Evolutionary conservation across 2,888 invertebrate genomes (phyloP).

Genomic region (Apodemia mormo): DNA sequence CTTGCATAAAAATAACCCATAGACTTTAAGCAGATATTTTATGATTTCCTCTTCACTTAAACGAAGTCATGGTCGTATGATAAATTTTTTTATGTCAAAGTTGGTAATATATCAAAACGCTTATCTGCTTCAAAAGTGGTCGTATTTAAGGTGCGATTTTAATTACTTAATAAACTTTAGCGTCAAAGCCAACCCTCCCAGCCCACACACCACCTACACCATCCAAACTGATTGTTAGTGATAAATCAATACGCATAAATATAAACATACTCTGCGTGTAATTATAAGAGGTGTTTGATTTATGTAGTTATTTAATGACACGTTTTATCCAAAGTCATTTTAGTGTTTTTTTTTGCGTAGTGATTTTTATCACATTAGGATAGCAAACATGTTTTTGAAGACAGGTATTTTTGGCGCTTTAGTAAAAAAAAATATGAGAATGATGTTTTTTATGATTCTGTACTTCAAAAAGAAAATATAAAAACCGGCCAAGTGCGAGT

Average conservation of each 20-base stretch:
- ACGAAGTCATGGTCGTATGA: too few relatives aligned
- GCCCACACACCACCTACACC: slow-evolving; percentile 57
- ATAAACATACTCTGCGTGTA: slow-evolving; percentile 47
- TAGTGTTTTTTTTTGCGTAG: slow-evolving; percentile 12
- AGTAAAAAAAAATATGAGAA: too few relatives aligned
- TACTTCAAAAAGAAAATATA: too few relatives aligned
- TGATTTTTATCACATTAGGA: neutral
- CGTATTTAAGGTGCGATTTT: slow-evolving; percentile 39
- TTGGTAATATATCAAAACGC: neutral
- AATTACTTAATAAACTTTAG: slow-evolving; percentile 54
- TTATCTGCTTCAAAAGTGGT: neutral
- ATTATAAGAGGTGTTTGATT: slow-evolving; percentile 63
- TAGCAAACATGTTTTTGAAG: neutral
- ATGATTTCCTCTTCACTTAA: too few relatives aligned
- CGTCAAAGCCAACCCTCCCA: slow-evolving; percentile 50
- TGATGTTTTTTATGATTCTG: too few relatives aligned
- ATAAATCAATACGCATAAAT: slow-evolving; percentile 56
- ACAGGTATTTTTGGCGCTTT: too few relatives aligned
- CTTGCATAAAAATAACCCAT: too few relatives aligned
- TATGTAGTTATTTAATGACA: slow-evolving; percentile 55
- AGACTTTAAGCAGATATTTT: too few relatives aligned
- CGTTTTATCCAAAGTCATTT: slow-evolving; percentile 41
- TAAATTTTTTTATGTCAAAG: neutral
- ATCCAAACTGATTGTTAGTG: slow-evolving; percentile 45
- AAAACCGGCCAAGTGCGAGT: too few relatives aligned